These are phyloP conservation scores for Andrena trimmerana DNA, from an alignment of 2,888 invertebrate genomes.

Conservation along the genomic window DNA sequence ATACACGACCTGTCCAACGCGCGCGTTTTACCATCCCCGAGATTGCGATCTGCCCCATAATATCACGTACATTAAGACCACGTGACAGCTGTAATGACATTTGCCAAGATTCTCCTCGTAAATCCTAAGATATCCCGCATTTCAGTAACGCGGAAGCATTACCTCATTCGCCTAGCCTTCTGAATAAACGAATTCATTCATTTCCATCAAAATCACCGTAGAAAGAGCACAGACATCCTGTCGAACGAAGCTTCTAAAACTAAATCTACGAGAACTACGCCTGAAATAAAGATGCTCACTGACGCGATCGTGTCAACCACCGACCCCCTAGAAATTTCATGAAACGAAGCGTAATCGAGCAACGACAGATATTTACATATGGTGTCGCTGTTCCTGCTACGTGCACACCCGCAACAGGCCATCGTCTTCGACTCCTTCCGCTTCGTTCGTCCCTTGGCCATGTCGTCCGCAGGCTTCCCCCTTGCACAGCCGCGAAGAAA, in stretches of 20 bases:
- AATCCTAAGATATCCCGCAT: not conserved
- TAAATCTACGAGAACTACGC: too few species aligned
- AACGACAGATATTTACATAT: constrained; percentile 78
- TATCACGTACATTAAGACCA: constrained; percentile 8
- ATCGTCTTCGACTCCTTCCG: constrained; percentile 76
- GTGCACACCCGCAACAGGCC: constrained; percentile 83
- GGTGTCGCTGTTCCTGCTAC: constrained; percentile 84
- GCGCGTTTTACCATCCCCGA: not conserved
- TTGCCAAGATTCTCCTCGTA: constrained; percentile 27
- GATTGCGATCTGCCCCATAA: constrained; percentile 1
- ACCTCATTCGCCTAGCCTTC: not conserved
- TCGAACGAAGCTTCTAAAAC: not conserved
- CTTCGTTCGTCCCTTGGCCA: constrained; percentile 70
- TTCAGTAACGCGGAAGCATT: not conserved
- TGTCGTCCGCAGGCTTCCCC: constrained; percentile 9
- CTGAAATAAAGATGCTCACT: too few species aligned
- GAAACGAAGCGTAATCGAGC: not conserved
- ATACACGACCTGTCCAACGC: not conserved
- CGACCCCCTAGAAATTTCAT: too few species aligned
- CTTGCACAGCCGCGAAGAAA: not conserved
- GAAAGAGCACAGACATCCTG: not conserved
- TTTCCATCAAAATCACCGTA: not conserved
- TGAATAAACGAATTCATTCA: constrained; percentile 3
- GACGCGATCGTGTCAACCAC: not conserved
- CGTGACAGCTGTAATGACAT: constrained; percentile 15